Base-by-base conservation (phyloP, 1,140 invertebrate genomes). In the Carposina sasakii region DNA sequence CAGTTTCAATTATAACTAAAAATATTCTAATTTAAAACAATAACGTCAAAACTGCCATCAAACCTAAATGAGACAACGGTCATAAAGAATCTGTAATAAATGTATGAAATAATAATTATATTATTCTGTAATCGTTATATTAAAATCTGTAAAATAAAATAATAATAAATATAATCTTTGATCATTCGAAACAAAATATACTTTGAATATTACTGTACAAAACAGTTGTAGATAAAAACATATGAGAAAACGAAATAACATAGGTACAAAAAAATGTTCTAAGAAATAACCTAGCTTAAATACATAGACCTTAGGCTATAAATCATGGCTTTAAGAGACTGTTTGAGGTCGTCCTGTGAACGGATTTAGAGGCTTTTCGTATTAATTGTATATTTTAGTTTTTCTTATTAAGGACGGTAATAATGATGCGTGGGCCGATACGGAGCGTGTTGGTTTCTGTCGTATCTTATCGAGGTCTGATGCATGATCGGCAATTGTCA, bases 401-500 rank as follows among this genome's bases (percentile, higher is more conserved):
- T n/a, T n/a, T n/a, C n/a, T 40, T 46, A 36, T 72, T 68, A 79
- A 70, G 73, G 74, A 81, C 73, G 76, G 73, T 75, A 73, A 70
- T 67, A 72, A 61, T 81, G 77, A 56, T 77, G 77, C 67, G 70
- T 50, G 48, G 72, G 62, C 43, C 52, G 73, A 70, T 76, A 84
- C 65, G 76, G 59, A 61, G 76, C 63, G 58, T 68, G 66, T 57
- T 63, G 74, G 46, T 66, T 69, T 63, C 79, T 78, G 71, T 70
- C 73, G 81, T 76, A 79, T 82, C 76, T 84, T 85, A 85, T 61
- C 68, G 71, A 63, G 68, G 74, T 76, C 71, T 77, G 77, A 62
- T 66, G 63, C 66, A 63, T 57, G 61, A 68, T 69, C 71, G 74
- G 79, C 78, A 79, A 82, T 71, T 85, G 83, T 86, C 85, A 86